Percentiles rank a stretch among this genome's conserved stretches.
These are phyloP conservation scores for Aradophagus sp. DNA, from an alignment of 1,140 invertebrate species.

Conservation along the genomic window DNA sequence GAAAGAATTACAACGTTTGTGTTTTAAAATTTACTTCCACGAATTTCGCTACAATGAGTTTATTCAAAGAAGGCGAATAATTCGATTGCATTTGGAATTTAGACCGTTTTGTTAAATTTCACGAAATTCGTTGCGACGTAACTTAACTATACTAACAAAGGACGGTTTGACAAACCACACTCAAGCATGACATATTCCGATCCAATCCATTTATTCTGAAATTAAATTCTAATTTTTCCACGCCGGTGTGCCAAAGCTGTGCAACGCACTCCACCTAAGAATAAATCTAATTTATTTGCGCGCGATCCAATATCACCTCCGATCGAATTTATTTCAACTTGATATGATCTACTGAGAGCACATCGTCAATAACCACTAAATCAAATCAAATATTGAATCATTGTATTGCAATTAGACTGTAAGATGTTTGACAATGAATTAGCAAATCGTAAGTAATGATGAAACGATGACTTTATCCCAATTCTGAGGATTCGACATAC, in stretches of 20 bases:
- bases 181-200: constrained; percentile 30
- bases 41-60: not conserved
- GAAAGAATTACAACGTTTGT: too few species aligned
- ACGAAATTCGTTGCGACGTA: too few species aligned
- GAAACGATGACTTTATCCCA: constrained; percentile 12
- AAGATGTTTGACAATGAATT: constrained; percentile 15
- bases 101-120: too few species aligned
- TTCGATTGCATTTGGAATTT: too few species aligned
- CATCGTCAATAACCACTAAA: constrained; percentile 16
- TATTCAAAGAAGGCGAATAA: too few species aligned
- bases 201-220: constrained; percentile 32
- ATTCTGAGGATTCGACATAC: too few species aligned
- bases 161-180: constrained; percentile 17
- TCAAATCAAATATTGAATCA: constrained; percentile 27
- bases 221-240: constrained; percentile 27
- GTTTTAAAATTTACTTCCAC: not conserved
- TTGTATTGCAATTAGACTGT: constrained; percentile 3
- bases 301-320: constrained; percentile 20
- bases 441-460: constrained; percentile 18
- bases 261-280: constrained; percentile 8
- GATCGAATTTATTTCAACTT: constrained; percentile 19
- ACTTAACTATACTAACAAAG: constrained; percentile 22
- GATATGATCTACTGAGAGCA: constrained; percentile 8
- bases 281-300: constrained; percentile 40
- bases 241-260: constrained; percentile 5